A percentile compares a stretch with the other conserved stretches of the same genome.
Evolutionary conservation across 2,797 vertebrate species (phyloP).

Genomic region (Acrossocheilus fasciatus): DNA sequence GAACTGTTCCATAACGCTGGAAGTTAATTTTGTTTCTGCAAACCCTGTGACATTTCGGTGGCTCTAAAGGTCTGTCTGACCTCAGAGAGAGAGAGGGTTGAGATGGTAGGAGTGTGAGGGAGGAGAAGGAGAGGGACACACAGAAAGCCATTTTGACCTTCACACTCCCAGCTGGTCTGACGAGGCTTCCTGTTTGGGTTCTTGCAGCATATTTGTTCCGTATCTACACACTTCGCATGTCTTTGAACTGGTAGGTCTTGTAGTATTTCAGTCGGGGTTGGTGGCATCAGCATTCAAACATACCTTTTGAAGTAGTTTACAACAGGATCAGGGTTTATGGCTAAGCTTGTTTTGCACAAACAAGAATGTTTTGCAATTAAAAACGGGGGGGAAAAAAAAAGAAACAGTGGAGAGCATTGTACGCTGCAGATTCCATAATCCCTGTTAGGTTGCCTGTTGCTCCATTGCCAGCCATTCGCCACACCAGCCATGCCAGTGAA

Average conservation of each 20-base stretch:
- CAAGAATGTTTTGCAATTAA: slow-evolving; percentile 23
- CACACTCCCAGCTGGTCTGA: slow-evolving; percentile 37
- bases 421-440: slow-evolving; percentile 46
- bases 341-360: slow-evolving; percentile 18
- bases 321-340: slow-evolving; percentile 2
- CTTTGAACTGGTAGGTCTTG: slow-evolving; percentile 14
- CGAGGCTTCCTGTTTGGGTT: slow-evolving; percentile 39
- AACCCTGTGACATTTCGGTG: slow-evolving; percentile 63
- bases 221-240: slow-evolving; percentile 11
- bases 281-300: background rate
- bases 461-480: slow-evolving; percentile 53
- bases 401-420: slow-evolving; percentile 42
- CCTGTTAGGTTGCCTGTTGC: slow-evolving; percentile 48
- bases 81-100: slow-evolving; percentile 65
- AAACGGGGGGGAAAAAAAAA: background rate
- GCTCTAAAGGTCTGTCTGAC: slow-evolving; percentile 71
- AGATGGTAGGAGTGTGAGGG: slow-evolving; percentile 17
- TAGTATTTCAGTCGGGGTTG: background rate
- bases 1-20: background rate
- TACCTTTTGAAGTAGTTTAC: background rate
- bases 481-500: slow-evolving; percentile 60
- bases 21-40: slow-evolving; percentile 47
- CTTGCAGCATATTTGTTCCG: slow-evolving; percentile 9
- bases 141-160: slow-evolving; percentile 82
- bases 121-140: slow-evolving; percentile 53